Conservation (phyloP, 2,113 vertebrate genomes). For the Chinchilla lanigera region DNA sequence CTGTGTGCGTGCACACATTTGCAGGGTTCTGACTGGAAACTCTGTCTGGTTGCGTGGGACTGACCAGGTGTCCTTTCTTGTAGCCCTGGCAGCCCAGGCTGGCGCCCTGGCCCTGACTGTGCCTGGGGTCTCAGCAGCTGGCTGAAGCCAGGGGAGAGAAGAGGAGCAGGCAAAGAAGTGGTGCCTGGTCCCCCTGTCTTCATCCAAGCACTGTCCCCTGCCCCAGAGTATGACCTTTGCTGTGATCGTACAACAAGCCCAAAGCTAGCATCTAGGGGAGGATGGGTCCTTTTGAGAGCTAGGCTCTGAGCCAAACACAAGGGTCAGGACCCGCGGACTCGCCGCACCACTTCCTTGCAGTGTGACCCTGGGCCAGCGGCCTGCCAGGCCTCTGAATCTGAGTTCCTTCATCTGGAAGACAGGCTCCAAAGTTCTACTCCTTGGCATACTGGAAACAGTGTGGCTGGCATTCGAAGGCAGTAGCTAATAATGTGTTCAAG, state of each 20-base stretch:
- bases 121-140: background rate
- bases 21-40: background rate
- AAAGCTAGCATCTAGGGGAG: background rate
- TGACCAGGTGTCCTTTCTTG: background rate
- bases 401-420: conserved; percentile 53
- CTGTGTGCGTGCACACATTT: background rate
- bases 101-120: too few relatives aligned
- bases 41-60: background rate
- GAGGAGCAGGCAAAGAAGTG: background rate
- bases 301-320: conserved; percentile 6
- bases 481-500: background rate
- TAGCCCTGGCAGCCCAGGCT: background rate
- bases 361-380: background rate
- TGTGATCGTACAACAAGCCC: background rate
- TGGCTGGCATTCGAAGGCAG: background rate
- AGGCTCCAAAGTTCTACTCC: background rate
- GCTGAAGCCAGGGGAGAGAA: background rate
- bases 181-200: background rate
- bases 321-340: background rate
- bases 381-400: background rate
- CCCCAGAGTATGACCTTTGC: background rate
- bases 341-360: background rate
- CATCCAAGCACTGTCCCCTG: background rate
- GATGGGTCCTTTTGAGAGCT: background rate
- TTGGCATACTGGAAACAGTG: background rate